Conservation (phyloP, 2,113 vertebrate genomes). For the Etia nguti region DNA sequence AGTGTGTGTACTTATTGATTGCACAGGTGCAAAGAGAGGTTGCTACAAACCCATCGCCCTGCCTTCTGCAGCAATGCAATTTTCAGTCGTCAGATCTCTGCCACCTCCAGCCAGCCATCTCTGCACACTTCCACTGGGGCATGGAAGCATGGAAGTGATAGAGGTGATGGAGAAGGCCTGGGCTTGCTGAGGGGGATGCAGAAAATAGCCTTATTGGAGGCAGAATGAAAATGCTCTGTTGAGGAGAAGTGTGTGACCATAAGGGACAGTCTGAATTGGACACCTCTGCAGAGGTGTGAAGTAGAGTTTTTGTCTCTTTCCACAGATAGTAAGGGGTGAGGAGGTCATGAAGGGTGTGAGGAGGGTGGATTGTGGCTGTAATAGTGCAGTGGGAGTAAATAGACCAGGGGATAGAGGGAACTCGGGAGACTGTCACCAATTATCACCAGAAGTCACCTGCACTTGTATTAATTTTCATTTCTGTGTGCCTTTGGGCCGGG, state of each 20-base stretch:
- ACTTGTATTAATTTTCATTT: conserved; percentile 68
- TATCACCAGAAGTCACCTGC: conserved; percentile 62
- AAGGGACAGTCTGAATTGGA: conserved; percentile 72
- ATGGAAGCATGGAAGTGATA: not conserved
- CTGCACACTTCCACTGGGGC: conserved; percentile 9
- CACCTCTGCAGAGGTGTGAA: conserved; percentile 75
- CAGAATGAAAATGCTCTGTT: conserved; percentile 51
- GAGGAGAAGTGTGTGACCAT: conserved; percentile 51
- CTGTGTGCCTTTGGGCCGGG: conserved; percentile 12
- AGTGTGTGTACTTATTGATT: conserved; percentile 47
- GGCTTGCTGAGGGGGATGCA: conserved; percentile 40
- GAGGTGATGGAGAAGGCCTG: conserved; percentile 21
- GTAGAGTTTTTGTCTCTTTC: conserved; percentile 69
- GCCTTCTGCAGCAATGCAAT: conserved; percentile 3
- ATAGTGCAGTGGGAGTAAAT: conserved; percentile 51
- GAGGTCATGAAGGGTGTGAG: conserved; percentile 43
- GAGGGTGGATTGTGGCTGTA: conserved; percentile 25
- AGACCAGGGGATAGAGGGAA: conserved; percentile 34
- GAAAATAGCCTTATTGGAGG: conserved; percentile 49
- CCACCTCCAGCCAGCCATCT: conserved; percentile 7
- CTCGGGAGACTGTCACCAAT: conserved; percentile 69
- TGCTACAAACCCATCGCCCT: conserved; percentile 11
- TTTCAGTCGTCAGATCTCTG: not conserved
- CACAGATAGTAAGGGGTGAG: conserved; percentile 17
- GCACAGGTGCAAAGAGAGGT: conserved; percentile 39